Conservation (phyloP, 2,797 vertebrate species). For the Pitangus sulphuratus region DNA sequence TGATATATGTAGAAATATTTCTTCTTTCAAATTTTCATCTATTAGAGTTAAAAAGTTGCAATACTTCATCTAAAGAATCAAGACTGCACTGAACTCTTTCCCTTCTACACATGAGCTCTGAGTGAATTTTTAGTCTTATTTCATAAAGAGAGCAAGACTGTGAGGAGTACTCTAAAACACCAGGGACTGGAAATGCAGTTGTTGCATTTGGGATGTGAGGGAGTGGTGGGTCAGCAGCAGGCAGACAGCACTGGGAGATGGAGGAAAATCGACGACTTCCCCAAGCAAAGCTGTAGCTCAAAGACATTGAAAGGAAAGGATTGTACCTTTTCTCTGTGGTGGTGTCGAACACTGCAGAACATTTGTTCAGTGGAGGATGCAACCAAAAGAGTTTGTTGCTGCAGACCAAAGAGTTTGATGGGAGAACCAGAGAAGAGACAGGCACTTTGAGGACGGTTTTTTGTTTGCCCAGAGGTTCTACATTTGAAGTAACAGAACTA, state of each 20-base stretch:
- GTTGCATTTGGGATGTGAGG: not conserved
- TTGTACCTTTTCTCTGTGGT: slow-evolving; percentile 46
- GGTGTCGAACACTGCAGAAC: not conserved
- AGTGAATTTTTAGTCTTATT: slow-evolving; percentile 29
- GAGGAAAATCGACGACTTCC: slow-evolving; percentile 42
- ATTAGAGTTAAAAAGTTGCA: not conserved
- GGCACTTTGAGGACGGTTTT: not conserved
- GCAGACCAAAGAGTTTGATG: not conserved
- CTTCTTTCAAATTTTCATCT: not conserved
- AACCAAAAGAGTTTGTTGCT: slow-evolving; percentile 2
- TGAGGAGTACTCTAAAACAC: slow-evolving; percentile 16
- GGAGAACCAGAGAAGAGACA: not conserved
- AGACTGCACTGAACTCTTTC: not conserved
- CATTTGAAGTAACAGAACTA: slow-evolving; percentile 26
- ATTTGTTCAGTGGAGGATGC: slow-evolving; percentile 29
- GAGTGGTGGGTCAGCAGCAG: slow-evolving; percentile 36
- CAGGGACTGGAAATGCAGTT: slow-evolving; percentile 1
- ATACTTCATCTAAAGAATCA: not conserved
- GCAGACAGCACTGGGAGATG: slow-evolving; percentile 23
- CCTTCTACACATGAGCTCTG: not conserved
- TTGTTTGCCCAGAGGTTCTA: not conserved
- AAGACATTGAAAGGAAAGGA: slow-evolving; percentile 14
- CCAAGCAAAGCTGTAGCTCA: slow-evolving; percentile 5
- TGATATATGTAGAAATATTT: not conserved
- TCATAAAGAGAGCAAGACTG: not conserved